Evolutionary conservation across 1,140 invertebrate species (phyloP).

Genomic region (Calycopis cecrops): DNA sequence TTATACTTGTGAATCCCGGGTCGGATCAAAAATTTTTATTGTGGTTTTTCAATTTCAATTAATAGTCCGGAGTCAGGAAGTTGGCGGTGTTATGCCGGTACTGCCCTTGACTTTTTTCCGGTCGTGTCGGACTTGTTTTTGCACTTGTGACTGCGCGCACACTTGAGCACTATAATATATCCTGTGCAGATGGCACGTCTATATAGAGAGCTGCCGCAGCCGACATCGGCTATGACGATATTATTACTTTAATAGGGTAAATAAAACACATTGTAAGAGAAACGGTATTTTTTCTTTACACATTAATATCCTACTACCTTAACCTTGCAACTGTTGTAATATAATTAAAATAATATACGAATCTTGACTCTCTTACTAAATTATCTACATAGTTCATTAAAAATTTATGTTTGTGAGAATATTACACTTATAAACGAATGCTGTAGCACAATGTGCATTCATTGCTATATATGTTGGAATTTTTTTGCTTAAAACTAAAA

Average conservation of each 20-base stretch:
- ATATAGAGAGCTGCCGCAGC: too few species aligned
- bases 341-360: slow-evolving; percentile 68
- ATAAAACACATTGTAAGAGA: slow-evolving; percentile 62
- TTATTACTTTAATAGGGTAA: slow-evolving; percentile 31
- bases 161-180: too few species aligned
- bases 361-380: slow-evolving; percentile 60
- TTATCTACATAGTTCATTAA: slow-evolving; percentile 54
- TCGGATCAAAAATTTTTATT: too few species aligned
- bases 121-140: too few species aligned
- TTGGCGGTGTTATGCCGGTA: too few species aligned
- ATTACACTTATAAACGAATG: slow-evolving; percentile 50
- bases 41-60: too few species aligned
- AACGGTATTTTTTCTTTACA: slow-evolving; percentile 67
- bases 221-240: too few species aligned
- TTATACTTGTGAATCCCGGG: too few species aligned
- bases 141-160: too few species aligned
- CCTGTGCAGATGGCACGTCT: too few species aligned
- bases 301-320: slow-evolving; percentile 53
- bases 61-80: too few species aligned
- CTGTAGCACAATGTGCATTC: slow-evolving; percentile 40
- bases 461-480: slow-evolving; percentile 43
- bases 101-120: too few species aligned
- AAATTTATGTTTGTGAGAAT: slow-evolving; percentile 62
- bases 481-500: slow-evolving; percentile 35
- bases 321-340: slow-evolving; percentile 54